Conservation (phyloP, 2,888 invertebrate genomes). For the Leptarthrus brevirostris region DNA sequence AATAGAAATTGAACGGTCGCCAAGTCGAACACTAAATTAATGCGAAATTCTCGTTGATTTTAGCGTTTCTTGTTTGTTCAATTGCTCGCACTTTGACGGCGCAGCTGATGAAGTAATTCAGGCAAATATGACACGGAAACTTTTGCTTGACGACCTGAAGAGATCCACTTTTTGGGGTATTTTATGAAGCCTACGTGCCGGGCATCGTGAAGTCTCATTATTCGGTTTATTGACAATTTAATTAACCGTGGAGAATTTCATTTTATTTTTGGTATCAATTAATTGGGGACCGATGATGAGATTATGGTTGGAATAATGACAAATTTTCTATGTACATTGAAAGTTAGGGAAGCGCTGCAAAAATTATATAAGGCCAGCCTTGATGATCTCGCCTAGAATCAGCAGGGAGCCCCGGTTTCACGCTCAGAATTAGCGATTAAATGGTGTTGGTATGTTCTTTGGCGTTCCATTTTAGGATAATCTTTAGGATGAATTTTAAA, state of each 20-base stretch:
- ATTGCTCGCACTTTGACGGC: neutral
- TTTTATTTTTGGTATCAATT: slow-evolving; percentile 10
- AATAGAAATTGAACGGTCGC: slow-evolving; percentile 41
- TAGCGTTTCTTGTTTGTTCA: neutral
- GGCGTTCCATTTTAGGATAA: too few species aligned
- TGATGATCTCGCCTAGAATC: too few species aligned
- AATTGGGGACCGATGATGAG: neutral
- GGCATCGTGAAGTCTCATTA: slow-evolving; percentile 4
- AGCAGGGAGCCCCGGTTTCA: too few species aligned
- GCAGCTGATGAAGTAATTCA: slow-evolving; percentile 13
- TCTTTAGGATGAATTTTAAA: too few species aligned
- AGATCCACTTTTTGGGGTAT: neutral
- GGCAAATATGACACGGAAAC: slow-evolving; percentile 12
- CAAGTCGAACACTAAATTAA: slow-evolving; percentile 44
- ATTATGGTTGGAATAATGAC: too few species aligned
- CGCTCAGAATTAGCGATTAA: too few species aligned
- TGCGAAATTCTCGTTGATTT: neutral
- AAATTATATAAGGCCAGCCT: too few species aligned
- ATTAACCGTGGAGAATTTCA: slow-evolving; percentile 28
- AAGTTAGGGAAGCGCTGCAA: too few species aligned
- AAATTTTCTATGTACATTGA: too few species aligned
- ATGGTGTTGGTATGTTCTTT: too few species aligned
- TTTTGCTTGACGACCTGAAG: neutral
- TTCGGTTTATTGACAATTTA: slow-evolving; percentile 34
- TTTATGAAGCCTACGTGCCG: neutral